phyloP scores from a whole-genome alignment of 37 sponge, comb jelly and placozoan species.

The Hormiphora californensis region DNA sequence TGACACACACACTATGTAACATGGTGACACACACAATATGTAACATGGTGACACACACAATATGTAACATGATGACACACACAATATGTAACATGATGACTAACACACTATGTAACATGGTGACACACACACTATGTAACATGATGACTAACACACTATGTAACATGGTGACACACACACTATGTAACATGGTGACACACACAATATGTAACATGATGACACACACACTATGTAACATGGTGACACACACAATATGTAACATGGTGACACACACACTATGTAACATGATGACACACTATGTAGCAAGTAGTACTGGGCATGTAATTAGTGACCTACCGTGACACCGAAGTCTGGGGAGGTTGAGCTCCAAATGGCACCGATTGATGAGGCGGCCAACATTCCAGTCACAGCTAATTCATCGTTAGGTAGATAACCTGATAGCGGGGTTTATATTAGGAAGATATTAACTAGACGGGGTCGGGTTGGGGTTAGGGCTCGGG shows the following conservation, averaged over 20 bases:
- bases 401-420: slow-evolving; percentile 82
- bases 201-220: background rate
- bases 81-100: no score
- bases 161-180: no score
- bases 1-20: no score
- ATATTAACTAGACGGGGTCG: background rate
- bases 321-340: slow-evolving; percentile 78
- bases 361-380: slow-evolving; percentile 94
- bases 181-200: background rate
- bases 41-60: no score
- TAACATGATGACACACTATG: no score
- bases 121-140: no score
- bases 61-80: no score
- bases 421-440: slow-evolving; percentile 89
- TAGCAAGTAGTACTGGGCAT: no score
- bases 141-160: background rate
- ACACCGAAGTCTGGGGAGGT: slow-evolving; percentile 98
- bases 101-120: no score
- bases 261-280: no score
- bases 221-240: background rate
- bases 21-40: no score
- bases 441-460: background rate
- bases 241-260: no score
- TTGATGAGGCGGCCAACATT: slow-evolving; percentile 86
- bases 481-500: background rate